Percentiles rank a stretch among this genome's conserved stretches.
Conservation (phyloP, 2,888 invertebrate genomes). For the Chouioia cunea region DNA sequence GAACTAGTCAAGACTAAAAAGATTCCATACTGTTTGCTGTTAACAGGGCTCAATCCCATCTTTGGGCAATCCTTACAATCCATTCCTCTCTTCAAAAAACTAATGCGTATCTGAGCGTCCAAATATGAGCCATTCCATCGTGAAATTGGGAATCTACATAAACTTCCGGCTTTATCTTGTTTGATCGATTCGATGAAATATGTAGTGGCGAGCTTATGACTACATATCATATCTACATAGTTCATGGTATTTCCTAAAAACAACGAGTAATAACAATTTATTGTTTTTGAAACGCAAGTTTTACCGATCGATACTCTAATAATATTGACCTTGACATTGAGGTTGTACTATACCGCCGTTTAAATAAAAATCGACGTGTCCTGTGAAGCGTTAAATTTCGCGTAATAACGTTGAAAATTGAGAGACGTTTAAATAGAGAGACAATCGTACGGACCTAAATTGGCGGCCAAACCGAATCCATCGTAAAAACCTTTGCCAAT, state of each 20-base stretch:
- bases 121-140: conserved; percentile 40
- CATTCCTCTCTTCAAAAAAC: neutral
- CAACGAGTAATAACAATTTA: too few relatives aligned
- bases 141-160: conserved; percentile 26
- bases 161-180: neutral
- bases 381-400: conserved; percentile 13
- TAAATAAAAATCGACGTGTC: conserved; percentile 76
- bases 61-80: conserved; percentile 28
- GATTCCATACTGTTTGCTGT: conserved; percentile 15
- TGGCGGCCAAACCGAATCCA: conserved; percentile 73
- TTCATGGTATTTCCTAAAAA: too few relatives aligned
- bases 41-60: conserved; percentile 30
- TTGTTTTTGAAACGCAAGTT: neutral
- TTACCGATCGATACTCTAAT: neutral
- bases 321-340: conserved; percentile 34
- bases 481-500: conserved; percentile 69
- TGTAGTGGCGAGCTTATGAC: conserved; percentile 73
- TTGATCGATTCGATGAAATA: conserved; percentile 73
- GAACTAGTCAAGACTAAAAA: conserved; percentile 32
- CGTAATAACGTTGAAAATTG: neutral
- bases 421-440: neutral
- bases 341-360: conserved; percentile 78
- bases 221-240: conserved; percentile 70
- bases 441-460: conserved; percentile 68
- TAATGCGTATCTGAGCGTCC: conserved; percentile 19